These are phyloP conservation scores for Tipula lateralis DNA, from an alignment of 2,888 invertebrate genomes.

Conservation along the genomic window DNA sequence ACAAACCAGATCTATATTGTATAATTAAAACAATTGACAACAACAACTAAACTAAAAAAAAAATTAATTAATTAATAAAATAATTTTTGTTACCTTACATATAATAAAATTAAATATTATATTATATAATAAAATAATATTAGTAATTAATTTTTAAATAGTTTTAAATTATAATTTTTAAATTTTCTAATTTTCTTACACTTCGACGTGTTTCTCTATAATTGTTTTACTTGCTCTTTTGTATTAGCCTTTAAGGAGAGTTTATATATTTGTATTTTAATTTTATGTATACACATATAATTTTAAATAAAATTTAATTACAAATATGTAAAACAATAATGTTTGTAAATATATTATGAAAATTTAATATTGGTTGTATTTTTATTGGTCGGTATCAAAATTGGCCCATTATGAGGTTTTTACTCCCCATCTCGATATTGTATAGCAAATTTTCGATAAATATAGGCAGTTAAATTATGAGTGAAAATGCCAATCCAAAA, in stretches of 20 bases:
- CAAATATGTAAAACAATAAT: background rate
- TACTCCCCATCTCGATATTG: too few species aligned
- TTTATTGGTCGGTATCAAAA: background rate
- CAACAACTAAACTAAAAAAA: background rate
- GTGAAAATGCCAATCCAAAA: too few species aligned
- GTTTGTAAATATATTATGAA: background rate
- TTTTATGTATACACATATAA: background rate
- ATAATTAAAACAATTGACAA: background rate
- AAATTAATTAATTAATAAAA: background rate
- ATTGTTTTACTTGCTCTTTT: background rate
- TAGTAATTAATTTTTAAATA: slow-evolving; percentile 24
- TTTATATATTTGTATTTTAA: background rate
- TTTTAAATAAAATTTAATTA: background rate
- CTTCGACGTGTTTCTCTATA: background rate
- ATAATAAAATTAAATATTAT: background rate
- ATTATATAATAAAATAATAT: slow-evolving; percentile 4
- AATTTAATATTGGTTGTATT: background rate
- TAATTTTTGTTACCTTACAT: background rate
- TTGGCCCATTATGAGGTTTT: too few species aligned
- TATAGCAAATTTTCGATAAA: too few species aligned
- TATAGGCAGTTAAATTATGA: too few species aligned
- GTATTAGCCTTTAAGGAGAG: background rate
- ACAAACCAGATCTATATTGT: background rate
- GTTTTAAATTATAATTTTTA: background rate
- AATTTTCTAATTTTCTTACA: background rate